Evolutionary conservation across 2,888 invertebrate species (phyloP).

Genomic region (Polietes domitor): DNA sequence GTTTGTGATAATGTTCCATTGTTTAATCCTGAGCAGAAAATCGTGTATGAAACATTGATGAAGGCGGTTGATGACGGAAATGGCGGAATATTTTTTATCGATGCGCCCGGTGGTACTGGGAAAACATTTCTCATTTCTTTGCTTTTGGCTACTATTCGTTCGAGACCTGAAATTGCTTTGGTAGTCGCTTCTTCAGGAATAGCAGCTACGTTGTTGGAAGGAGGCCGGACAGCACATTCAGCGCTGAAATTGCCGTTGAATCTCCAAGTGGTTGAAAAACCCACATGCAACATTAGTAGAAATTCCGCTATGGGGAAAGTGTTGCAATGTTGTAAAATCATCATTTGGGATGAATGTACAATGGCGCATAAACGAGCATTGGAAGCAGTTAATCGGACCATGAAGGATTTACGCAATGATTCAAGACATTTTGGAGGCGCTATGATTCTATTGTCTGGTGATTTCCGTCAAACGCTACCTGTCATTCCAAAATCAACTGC

Average conservation of each 20-base stretch:
- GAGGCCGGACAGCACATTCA: background rate
- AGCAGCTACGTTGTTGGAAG: background rate
- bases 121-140: no score
- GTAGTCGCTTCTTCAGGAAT: background rate
- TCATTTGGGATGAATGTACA: slow-evolving; percentile 60
- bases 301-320: background rate
- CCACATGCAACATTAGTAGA: background rate
- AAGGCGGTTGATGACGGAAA: slow-evolving; percentile 4
- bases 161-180: background rate
- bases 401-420: slow-evolving; percentile 48
- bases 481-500: slow-evolving; percentile 31
- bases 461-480: slow-evolving; percentile 46
- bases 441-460: slow-evolving; percentile 45
- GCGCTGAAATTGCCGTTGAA: background rate
- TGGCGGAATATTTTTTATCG: slow-evolving; percentile 16
- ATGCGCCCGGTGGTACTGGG: background rate
- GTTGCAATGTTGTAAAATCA: slow-evolving; percentile 41
- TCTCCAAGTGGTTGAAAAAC: background rate
- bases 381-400: slow-evolving; percentile 52
- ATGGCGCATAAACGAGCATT: slow-evolving; percentile 38
- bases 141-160: no score
- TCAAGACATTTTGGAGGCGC: slow-evolving; percentile 12
- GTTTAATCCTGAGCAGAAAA: slow-evolving; percentile 26
- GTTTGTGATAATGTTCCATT: slow-evolving; percentile 22
- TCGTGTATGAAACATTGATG: slow-evolving; percentile 22